These are phyloP conservation scores for Pyxicephalus adspersus DNA, from an alignment of 2,113 vertebrate genomes.

Conservation along the genomic window DNA sequence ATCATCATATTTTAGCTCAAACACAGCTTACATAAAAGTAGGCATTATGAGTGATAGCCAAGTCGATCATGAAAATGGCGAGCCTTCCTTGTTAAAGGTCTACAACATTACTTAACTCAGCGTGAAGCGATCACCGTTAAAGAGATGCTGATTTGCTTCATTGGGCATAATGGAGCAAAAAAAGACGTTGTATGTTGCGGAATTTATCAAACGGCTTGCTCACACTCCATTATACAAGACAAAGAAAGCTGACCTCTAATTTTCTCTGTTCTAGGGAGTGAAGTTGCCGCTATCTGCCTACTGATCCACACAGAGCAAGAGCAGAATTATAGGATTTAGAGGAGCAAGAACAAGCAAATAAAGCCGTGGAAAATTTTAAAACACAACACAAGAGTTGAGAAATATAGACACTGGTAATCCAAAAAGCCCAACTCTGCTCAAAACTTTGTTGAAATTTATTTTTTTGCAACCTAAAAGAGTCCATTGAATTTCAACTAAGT, in stretches of 20 bases:
- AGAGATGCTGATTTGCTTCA: constrained; percentile 47
- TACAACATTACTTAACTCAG: constrained; percentile 52
- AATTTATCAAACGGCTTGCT: constrained; percentile 51
- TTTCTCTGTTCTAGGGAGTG: constrained; percentile 35
- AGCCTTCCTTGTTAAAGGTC: constrained; percentile 39
- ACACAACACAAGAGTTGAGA: no score
- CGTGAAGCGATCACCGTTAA: constrained; percentile 44
- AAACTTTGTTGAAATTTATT: no score
- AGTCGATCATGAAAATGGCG: constrained; percentile 30
- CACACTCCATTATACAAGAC: constrained; percentile 56
- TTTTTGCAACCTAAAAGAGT: no score
- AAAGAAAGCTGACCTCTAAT: constrained; percentile 54
- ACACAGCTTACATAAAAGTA: constrained; percentile 4
- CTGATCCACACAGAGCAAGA: neutral
- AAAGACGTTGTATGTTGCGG: constrained; percentile 35
- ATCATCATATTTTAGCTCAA: constrained; percentile 19
- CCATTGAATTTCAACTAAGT: no score
- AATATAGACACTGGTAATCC: no score
- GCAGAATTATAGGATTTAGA: neutral
- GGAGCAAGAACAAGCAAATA: neutral
- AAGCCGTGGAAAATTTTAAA: no score
- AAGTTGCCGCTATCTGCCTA: neutral
- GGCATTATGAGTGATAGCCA: constrained; percentile 28
- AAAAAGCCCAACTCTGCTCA: no score
- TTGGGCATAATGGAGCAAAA: constrained; percentile 48